A percentile compares a stretch with the other conserved stretches of the same genome.
Evolutionary conservation across 2,797 vertebrate genomes (phyloP).

Genomic region (Anas flavirostris): DNA sequence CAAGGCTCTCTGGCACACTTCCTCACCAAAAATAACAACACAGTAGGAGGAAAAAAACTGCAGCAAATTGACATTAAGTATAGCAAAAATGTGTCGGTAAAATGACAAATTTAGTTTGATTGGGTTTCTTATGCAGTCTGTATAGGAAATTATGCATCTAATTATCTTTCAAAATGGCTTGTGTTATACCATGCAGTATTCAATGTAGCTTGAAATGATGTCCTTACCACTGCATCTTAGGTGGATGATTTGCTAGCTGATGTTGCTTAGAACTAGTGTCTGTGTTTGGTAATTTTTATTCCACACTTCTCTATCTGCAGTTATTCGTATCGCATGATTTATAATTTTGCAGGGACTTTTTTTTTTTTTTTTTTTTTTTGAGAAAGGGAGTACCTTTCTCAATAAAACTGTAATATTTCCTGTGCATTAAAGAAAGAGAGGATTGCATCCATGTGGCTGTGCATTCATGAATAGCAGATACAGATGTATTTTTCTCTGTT

Average conservation of each 20-base stretch:
- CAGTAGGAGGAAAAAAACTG: not conserved
- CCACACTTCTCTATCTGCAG: conserved; percentile 19
- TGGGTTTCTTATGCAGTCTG: conserved; percentile 16
- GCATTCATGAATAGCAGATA: not conserved
- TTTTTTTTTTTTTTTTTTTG: not conserved
- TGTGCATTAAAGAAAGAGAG: not conserved
- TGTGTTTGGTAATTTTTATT: conserved; percentile 58
- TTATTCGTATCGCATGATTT: conserved; percentile 13
- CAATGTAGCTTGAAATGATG: conserved; percentile 73
- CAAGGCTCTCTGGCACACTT: not conserved
- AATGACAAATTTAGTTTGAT: conserved; percentile 65
- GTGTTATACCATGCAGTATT: conserved; percentile 49
- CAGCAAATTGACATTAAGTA: conserved; percentile 42
- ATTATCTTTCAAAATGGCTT: conserved; percentile 75
- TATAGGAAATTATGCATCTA: conserved; percentile 68
- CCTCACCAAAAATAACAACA: conserved; percentile 36
- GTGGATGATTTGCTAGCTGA: conserved; percentile 67
- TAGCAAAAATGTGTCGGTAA: conserved; percentile 35
- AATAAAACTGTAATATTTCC: not conserved
- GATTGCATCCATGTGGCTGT: not conserved
- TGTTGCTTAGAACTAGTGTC: conserved; percentile 59
- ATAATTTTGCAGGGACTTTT: not conserved
- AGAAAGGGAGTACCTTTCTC: not conserved
- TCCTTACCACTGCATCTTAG: conserved; percentile 37
- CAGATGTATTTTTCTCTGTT: not conserved